Evolutionary conservation across 2,113 vertebrate species (phyloP).

Genomic region (Antennarius striatus): DNA sequence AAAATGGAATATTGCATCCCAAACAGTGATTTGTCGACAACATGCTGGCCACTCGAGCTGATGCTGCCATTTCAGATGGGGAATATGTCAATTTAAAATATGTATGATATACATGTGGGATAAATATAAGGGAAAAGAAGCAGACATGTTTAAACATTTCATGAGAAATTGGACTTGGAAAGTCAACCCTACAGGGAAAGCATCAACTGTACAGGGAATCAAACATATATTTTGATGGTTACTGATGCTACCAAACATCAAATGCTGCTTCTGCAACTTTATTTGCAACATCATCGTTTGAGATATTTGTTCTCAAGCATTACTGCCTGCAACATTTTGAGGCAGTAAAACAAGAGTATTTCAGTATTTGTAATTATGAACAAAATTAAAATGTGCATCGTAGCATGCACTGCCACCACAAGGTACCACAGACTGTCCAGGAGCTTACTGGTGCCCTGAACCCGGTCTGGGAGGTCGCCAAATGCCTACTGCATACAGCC

Average conservation of each 20-base stretch:
- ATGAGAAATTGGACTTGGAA: conserved; percentile 69
- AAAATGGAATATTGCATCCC: conserved; percentile 36
- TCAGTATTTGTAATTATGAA: too few species aligned
- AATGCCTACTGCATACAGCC: too few species aligned
- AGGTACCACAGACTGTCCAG: too few species aligned
- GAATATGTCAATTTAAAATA: conserved; percentile 63
- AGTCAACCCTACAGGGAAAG: conserved; percentile 52
- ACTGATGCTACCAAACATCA: too few species aligned
- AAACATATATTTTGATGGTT: background rate
- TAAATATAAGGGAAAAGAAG: conserved; percentile 6
- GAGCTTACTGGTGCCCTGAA: too few species aligned
- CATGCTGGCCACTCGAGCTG: background rate
- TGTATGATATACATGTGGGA: conserved; percentile 43
- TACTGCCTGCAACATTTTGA: too few species aligned
- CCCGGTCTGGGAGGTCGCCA: too few species aligned
- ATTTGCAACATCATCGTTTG: too few species aligned
- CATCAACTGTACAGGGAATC: conserved; percentile 32
- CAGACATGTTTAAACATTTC: conserved; percentile 37
- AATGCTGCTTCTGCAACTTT: background rate
- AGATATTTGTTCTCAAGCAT: too few species aligned
- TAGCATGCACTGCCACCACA: too few species aligned
- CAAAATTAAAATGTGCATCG: too few species aligned
- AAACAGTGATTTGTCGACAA: conserved; percentile 57
- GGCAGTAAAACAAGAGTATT: too few species aligned
- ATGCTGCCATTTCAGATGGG: conserved; percentile 57